A percentile compares a stretch with the other conserved stretches of the same genome.
These are phyloP conservation scores for Dorcus parallelipipedus DNA, from an alignment of 2,888 invertebrate genomes.

Conservation along the genomic window DNA sequence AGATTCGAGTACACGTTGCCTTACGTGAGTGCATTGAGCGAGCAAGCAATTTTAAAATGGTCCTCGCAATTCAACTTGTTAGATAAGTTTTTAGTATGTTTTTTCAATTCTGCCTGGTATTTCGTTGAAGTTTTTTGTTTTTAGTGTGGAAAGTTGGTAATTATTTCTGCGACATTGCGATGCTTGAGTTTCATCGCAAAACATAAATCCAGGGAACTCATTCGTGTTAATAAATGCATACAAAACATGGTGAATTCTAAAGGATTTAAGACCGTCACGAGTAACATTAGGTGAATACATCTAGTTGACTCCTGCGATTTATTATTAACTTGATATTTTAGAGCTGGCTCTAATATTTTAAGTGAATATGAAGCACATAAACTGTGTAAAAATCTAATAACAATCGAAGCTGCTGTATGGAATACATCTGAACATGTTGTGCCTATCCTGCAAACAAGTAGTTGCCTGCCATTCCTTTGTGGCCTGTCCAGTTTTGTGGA, in stretches of 20 bases:
- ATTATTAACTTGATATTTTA: conserved; percentile 25
- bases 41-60: conserved; percentile 52
- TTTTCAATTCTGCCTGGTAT: neutral
- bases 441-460: conserved; percentile 48
- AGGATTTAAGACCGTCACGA: conserved; percentile 50
- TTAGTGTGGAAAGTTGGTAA: conserved; percentile 46
- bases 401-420: conserved; percentile 49
- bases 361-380: conserved; percentile 43
- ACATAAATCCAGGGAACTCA: conserved; percentile 18
- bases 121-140: conserved; percentile 24
- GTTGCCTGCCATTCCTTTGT: conserved; percentile 50
- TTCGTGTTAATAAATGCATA: conserved; percentile 27
- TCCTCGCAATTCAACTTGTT: conserved; percentile 45
- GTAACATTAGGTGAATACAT: conserved; percentile 41
- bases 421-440: conserved; percentile 50
- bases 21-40: conserved; percentile 30
- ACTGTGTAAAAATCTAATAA: conserved; percentile 48
- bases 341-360: conserved; percentile 51
- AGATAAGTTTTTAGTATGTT: conserved; percentile 44
- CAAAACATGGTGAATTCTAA: conserved; percentile 47
- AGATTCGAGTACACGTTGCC: conserved; percentile 15
- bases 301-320: neutral
- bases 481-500: conserved; percentile 37
- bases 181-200: conserved; percentile 29
- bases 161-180: conserved; percentile 38